Percentiles rank a stretch among this genome's conserved stretches.
Evolutionary conservation across 30 jellyfish, hydroid and myxozoan species (phyloP).

Genomic region (Rhopilema esculentum): DNA sequence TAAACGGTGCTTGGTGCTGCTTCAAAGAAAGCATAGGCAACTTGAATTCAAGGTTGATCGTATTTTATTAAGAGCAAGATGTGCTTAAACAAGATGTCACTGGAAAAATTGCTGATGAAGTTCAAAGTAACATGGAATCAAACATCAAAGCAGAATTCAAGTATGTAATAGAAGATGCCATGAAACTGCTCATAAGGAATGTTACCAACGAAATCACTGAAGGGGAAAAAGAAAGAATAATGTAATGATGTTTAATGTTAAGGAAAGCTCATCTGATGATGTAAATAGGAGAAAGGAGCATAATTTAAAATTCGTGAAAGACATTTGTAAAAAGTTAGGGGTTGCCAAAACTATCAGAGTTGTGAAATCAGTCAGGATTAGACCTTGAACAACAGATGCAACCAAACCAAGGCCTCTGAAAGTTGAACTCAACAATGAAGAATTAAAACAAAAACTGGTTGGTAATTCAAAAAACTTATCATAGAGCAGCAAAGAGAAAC

Average conservation of each 20-base stretch:
- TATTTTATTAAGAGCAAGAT: not conserved
- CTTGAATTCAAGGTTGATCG: not conserved
- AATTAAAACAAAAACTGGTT: too few species aligned
- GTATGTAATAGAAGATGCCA: not conserved
- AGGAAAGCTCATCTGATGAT: conserved; percentile 15
- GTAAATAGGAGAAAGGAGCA: not conserved
- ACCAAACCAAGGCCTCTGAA: too few species aligned
- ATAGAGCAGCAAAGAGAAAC: too few species aligned
- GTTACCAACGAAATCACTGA: not conserved
- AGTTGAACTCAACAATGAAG: too few species aligned
- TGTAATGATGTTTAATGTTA: conserved; percentile 1
- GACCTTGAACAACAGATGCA: too few species aligned
- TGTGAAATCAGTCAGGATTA: too few species aligned
- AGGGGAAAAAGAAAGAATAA: conserved; percentile 5
- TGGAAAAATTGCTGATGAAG: conserved; percentile 6
- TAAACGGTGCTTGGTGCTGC: conserved; percentile 1
- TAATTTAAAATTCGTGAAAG: too few species aligned
- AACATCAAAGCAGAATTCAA: not conserved
- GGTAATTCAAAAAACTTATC: too few species aligned
- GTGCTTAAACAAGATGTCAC: not conserved
- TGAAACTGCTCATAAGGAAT: not conserved
- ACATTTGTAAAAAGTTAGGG: too few species aligned
- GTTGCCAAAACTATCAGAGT: too few species aligned
- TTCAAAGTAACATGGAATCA: not conserved
- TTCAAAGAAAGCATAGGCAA: conserved; percentile 1